Base-by-base conservation (phyloP, 1,140 invertebrate genomes). In the Oncopodura yosiiana region DNA sequence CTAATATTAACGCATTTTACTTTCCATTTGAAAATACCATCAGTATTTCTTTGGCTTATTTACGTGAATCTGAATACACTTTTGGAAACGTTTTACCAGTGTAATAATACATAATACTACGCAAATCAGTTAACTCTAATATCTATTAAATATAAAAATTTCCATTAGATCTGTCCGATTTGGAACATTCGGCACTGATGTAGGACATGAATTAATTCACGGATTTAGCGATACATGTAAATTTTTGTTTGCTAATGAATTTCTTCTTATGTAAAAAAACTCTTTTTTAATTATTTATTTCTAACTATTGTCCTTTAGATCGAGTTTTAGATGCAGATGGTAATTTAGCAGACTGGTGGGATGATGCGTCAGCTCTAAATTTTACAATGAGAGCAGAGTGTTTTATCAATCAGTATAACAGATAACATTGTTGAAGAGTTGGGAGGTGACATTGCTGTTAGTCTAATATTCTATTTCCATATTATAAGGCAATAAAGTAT, bases 181-280 rank as follows among this genome's bases (percentile, higher is more conserved):
- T 66, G 88, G 86, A 2, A 80, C 83, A 0, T 77, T 89, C 51
- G 87, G 87, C 3, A 77, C 79, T 2, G 78, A 90, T 18, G 70
- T 90, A 43, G 87, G 86, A 1, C 87, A 92, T 67, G 87, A 92
- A 70, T 72, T 90, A 42, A 87, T 83, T 0, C 87, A 92, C 69
- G 87, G 83, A 8, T 89, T 90, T 68, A 87, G 90, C 67, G 83
- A 83, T 62, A 78, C 68, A 59, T 85, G 83, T 80, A 49, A 36
- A n/a, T 23, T 6, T 2, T 18, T 3, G 30, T 3, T 21, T 18
- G n/a, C n/a, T n/a, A n/a, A n/a, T n/a, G n/a, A n/a, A n/a, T n/a
- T n/a, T n/a, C n/a, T 21, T 21, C 4, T 11, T 14, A 19, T 42
- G 26, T 27, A 26, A 9, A 39, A 9, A 14, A 39, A 39, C 18